These are phyloP conservation scores for Nymphalis c-album DNA, from an alignment of 2,888 invertebrate genomes.

Conservation along the genomic window DNA sequence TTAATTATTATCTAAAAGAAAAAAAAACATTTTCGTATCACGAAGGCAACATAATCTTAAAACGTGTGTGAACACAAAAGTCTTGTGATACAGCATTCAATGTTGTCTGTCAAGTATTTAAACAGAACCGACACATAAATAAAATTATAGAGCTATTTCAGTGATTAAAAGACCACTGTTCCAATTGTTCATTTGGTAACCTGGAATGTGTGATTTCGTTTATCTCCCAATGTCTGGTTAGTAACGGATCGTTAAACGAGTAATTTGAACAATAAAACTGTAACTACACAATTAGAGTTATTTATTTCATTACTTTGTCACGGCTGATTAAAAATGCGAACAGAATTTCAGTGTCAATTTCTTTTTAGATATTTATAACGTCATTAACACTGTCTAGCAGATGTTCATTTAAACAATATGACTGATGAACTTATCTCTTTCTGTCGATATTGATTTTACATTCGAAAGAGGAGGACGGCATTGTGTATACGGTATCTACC, in stretches of 20 bases:
- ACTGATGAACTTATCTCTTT: too few relatives aligned
- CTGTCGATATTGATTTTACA: too few relatives aligned
- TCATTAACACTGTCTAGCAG: too few relatives aligned
- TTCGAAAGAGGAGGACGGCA: too few relatives aligned
- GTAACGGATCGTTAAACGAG: constrained; percentile 5
- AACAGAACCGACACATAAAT: constrained; percentile 9
- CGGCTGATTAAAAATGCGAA: not conserved
- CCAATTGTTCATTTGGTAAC: constrained; percentile 6
- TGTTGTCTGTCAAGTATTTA: constrained; percentile 3
- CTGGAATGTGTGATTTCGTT: constrained; percentile 6
- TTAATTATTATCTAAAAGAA: too few relatives aligned
- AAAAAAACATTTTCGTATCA: too few relatives aligned
- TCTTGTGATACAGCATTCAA: not conserved
- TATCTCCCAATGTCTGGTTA: constrained; percentile 2
- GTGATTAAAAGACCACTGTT: not conserved
- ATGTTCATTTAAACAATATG: too few relatives aligned
- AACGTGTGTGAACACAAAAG: not conserved
- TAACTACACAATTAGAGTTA: not conserved
- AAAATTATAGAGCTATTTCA: constrained; percentile 11
- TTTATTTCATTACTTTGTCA: not conserved
- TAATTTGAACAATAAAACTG: constrained; percentile 4
- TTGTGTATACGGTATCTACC: too few relatives aligned
- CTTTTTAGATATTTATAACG: too few relatives aligned
- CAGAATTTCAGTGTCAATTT: too few relatives aligned
- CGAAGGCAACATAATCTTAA: not conserved